Base-by-base conservation (phyloP, 2,888 invertebrate species). In the Pristionchus entomophagus region DNA sequence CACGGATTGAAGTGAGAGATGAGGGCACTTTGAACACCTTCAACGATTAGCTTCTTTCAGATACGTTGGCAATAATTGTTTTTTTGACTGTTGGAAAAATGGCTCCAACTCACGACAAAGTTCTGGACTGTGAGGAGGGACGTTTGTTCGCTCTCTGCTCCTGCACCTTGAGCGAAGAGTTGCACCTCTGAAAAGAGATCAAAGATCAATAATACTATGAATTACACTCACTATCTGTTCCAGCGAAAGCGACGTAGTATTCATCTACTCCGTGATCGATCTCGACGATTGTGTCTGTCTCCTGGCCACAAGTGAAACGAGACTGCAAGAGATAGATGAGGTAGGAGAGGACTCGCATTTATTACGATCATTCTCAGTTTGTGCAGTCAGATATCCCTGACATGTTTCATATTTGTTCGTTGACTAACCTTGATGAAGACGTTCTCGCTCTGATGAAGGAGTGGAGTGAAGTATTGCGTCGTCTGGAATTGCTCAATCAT, bases 401-500 rank as follows among this genome's bases (percentile, higher is more conserved):
- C n/a, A n/a, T n/a, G n/a, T n/a, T n/a, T n/a, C n/a, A n/a, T n/a
- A n/a, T n/a, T n/a, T n/a, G n/a, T n/a, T n/a, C n/a, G n/a, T n/a
- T n/a, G 19, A 80, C 19, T 6, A 32, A 80, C 83, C 83, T 84
- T 62, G 49, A 65, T 53, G 83, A 22, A 84, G 49, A 84, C 65
- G 12, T 84, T 84, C 45, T 84, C 83, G 29, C 65, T 65, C 29
- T 65, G 41, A 41, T 84, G 83, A 5, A 84, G 65, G 49, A 45
- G 53, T 6, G 49, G 65, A 22, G 53, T 49, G 45, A 65, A 65
- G n/a, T 84, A 29, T 2, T 62, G 49, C 14, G 65, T 65, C n/a
- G 49, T 32, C 83, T 84, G 32, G 3, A 84, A 65, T 6, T n/a
- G n/a, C n/a, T n/a, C n/a, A n/a, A n/a, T n/a, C n/a, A n/a, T n/a